These are phyloP conservation scores for Zosterops lateralis DNA, from an alignment of 2,113 vertebrate species.

Conservation along the genomic window DNA sequence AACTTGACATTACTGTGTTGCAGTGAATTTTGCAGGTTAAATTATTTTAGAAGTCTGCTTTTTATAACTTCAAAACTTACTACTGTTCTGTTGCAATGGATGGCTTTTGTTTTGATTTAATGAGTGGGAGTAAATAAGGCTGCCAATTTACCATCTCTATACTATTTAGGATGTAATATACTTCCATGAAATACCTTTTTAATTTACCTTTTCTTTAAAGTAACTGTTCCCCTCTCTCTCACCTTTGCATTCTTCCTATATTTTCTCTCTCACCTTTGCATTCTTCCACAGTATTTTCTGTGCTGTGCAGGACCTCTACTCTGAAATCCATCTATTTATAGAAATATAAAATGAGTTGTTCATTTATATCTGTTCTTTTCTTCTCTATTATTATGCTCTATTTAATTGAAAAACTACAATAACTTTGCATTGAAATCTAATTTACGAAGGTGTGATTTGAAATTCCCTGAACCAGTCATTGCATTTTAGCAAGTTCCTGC, in stretches of 20 bases:
- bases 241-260: background rate
- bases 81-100: background rate
- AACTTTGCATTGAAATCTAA: background rate
- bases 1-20: background rate
- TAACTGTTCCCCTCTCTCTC: background rate
- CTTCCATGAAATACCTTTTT: conserved; percentile 10
- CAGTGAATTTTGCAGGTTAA: conserved; percentile 3
- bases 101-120: conserved; percentile 50
- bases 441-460: background rate
- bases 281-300: background rate
- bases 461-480: background rate
- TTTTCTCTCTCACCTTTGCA: background rate
- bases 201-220: background rate
- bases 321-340: background rate
- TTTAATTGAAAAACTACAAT: background rate
- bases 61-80: conserved; percentile 17
- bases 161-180: background rate
- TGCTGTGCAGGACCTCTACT: background rate
- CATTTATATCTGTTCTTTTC: background rate
- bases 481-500: background rate
- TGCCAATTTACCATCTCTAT: conserved; percentile 16
- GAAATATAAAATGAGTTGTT: background rate
- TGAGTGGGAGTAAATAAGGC: conserved; percentile 37
- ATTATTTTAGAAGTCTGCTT: background rate
- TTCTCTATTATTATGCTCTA: background rate